Evolutionary conservation across 2,888 invertebrate genomes (phyloP), one percentile per base, ranked within the genome.

Genomic region (Agapostemon virescens): DNA sequence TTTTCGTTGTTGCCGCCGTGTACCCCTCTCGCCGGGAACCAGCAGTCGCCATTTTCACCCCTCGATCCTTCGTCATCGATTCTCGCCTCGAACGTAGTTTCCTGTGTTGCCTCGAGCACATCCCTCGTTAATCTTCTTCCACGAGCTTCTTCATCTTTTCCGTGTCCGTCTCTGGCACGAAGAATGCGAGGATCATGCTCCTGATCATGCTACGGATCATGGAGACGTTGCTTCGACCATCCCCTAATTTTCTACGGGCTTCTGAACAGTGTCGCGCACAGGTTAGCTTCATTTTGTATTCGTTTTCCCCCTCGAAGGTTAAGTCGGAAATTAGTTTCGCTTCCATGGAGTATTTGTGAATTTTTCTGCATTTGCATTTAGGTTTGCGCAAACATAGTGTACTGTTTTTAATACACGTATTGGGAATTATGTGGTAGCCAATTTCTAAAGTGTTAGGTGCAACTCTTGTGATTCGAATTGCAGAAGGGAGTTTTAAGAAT

Each of bases 1-100:
- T 85, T 86, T 82, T 83, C 84, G 78, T 69, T 68, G 74, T 67
- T 49, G 36, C 63, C 36, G 36, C 63, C 36, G 30, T 9, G n/a
- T 36, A 9, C 63, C 63, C 36, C 33, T 63, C 13, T 63, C 13
- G 20, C 17, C 30, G 30, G 58, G 55, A 26, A 0, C 30, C 20
- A 11, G 33, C 49, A 11, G 61, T 38, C 11, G 13, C 36, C 20
- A 58, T 33, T 26, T 36, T 26, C 61, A 7, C n/a, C 7, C 6
- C 23, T 15, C 52, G 15, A 33, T 9, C 3, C 30, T n/a, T 55
- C 79, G 69, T 72, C 76, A 52, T 42, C 71, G 64, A 69, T 52
- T 71, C 49, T 61, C 52, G 42, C 49, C 42, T 64, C 67, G 74
- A 79, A 74, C 73, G 80, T 71, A 79, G 85, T 64, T 84, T 84